phyloP scores from a whole-genome alignment of 2,113 vertebrate genomes.

The Megaleporinus macrocephalus region DNA sequence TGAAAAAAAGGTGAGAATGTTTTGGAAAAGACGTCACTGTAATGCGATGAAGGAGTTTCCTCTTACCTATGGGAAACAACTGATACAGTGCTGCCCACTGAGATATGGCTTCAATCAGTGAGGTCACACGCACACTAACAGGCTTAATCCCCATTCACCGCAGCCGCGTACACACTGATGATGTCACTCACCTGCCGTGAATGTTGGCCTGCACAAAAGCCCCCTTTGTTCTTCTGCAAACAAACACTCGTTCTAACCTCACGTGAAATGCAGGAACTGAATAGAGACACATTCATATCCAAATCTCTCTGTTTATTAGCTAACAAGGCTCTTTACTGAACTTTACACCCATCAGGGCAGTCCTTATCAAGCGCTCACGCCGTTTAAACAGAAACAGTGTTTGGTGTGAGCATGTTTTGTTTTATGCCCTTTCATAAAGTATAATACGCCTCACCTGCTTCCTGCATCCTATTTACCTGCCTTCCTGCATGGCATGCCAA shows the following conservation, averaged over 20 bases:
- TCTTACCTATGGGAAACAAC: conserved; percentile 59
- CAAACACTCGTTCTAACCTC: conserved; percentile 22
- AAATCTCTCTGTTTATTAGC: background rate
- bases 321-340: conserved; percentile 5
- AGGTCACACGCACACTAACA: conserved; percentile 26
- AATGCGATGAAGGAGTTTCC: conserved; percentile 30
- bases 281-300: background rate
- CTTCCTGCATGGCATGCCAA: background rate
- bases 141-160: conserved; percentile 54
- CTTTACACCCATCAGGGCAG: background rate
- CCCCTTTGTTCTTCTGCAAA: conserved; percentile 68
- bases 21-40: background rate
- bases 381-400: background rate
- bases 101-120: conserved; percentile 45
- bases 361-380: background rate
- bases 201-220: conserved; percentile 64
- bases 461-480: background rate
- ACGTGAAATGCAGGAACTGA: background rate
- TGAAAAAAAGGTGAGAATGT: background rate
- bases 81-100: conserved; percentile 30
- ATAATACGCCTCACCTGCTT: background rate
- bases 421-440: background rate
- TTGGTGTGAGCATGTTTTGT: background rate
- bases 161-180: conserved; percentile 59
- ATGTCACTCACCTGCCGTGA: conserved; percentile 72